Evolutionary conservation across 2,888 invertebrate genomes (phyloP), one percentile per base, ranked within the genome.

Genomic region (Lasioglossum zephyrum): DNA sequence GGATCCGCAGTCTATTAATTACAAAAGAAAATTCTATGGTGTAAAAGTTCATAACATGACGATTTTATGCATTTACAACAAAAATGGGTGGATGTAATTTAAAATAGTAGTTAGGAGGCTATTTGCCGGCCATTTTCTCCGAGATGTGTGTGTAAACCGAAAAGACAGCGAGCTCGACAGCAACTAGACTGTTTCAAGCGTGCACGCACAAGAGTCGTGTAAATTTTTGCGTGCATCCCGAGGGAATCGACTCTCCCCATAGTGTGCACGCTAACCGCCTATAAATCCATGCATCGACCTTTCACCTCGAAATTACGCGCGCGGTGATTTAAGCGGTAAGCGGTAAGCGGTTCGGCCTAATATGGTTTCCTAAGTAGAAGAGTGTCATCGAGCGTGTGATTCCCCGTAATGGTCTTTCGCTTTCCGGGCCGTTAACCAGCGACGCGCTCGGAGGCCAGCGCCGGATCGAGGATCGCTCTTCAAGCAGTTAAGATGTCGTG

Each of bases 341-440:
- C 85, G 70, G 83, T 80, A n/a, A 57, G n/a, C 57, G 57, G 57
- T 78, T 63, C 88, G 80, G 85, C 82, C 91, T 88, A 91, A 89
- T 90, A 91, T 87, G 91, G 91, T 88, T 91, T 91, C 91, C 90
- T 91, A 91, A 91, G 91, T 90, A 89, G 89, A 86, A 87, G 90
- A 92, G 92, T 92, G 92, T 92, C 92, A 91, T 92, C 89, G 92
- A 91, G 92, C 92, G 90, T 91, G 91, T 92, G 92, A 92, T 91
- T 90, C 91, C 76, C 78, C 85, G 89, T 92, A 92, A 92, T 91
- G 90, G 91, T 87, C 92, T 92, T 91, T 92, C 87, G 89, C 91
- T 90, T 92, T 91, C 90, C 92, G 72, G 85, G 80, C 88, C 91
- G 91, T 91, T 91, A 88, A 92, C 80, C 92, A 82, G 79, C 82